Conservation (phyloP, 2,113 vertebrate genomes). For the Seriola aureovittata region DNA sequence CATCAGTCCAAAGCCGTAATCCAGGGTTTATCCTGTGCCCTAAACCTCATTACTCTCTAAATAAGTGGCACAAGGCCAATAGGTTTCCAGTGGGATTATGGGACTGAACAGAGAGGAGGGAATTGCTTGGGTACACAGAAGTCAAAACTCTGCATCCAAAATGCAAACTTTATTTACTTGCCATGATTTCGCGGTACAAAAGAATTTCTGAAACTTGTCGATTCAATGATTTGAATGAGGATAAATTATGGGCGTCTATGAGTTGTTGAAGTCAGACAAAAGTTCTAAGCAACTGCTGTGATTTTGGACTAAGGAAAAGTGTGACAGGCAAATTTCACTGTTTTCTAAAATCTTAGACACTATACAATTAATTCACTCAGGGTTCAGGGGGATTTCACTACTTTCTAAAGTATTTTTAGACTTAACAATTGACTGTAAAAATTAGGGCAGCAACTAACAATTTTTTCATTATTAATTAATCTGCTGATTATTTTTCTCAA, state of each 20-base stretch:
- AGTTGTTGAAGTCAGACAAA: too few species aligned
- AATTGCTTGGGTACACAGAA: conserved; percentile 18
- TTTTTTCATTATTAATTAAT: too few species aligned
- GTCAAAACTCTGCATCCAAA: conserved; percentile 19
- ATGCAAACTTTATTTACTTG: neutral
- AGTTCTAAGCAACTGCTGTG: neutral
- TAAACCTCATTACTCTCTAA: conserved; percentile 78
- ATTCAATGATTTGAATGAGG: neutral
- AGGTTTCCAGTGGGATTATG: conserved; percentile 70
- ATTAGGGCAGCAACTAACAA: neutral
- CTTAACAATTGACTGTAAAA: too few species aligned
- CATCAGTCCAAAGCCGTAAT: conserved; percentile 66
- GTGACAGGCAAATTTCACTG: too few species aligned
- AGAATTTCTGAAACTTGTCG: neutral
- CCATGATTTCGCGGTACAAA: neutral
- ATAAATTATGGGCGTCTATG: neutral
- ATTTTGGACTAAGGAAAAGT: too few species aligned
- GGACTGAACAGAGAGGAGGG: conserved; percentile 40
- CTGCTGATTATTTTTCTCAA: too few species aligned
- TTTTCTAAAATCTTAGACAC: too few species aligned
- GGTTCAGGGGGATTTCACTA: too few species aligned
- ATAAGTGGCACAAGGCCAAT: conserved; percentile 72
- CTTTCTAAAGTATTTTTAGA: too few species aligned
- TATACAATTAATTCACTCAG: too few species aligned
- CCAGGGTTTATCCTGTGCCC: conserved; percentile 68